Percentiles rank a stretch among this genome's conserved stretches.
phyloP scores from a whole-genome alignment of 2,888 invertebrate species.

The Drosophila pegasa region DNA sequence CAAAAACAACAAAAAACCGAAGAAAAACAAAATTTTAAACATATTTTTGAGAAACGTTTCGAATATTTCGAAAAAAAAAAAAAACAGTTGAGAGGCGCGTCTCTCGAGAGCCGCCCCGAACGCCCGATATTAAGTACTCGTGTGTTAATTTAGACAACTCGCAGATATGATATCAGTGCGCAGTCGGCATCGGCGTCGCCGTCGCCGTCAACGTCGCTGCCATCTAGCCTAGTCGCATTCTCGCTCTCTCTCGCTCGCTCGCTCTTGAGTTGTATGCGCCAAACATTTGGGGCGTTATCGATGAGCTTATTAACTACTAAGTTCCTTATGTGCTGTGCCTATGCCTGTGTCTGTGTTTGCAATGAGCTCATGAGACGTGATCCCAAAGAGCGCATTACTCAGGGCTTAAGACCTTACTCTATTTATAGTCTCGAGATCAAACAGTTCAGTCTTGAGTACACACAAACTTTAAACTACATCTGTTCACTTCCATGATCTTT shows the following conservation, averaged over 20 bases:
- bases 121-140: conserved; percentile 6
- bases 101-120: conserved; percentile 14
- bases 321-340: conserved; percentile 8
- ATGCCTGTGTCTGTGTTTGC: conserved; percentile 11
- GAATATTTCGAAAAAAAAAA: conserved; percentile 12
- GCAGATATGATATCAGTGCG: conserved; percentile 54
- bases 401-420: background rate
- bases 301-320: conserved; percentile 52
- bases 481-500: conserved; percentile 13
- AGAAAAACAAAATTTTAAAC: conserved; percentile 34
- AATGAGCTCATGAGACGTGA: conserved; percentile 37
- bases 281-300: conserved; percentile 49
- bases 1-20: background rate
- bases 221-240: conserved; percentile 17
- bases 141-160: conserved; percentile 18
- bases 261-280: conserved; percentile 19
- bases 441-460: conserved; percentile 7
- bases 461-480: conserved; percentile 1
- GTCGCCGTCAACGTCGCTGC: conserved; percentile 24
- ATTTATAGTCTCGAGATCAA: background rate
- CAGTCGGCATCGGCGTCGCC: conserved; percentile 29
- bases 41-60: conserved; percentile 24
- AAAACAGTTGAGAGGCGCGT: conserved; percentile 23
- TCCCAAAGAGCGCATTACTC: conserved; percentile 20
- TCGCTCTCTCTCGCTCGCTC: conserved; percentile 4